Evolutionary conservation across 2,797 vertebrate species (phyloP).

Genomic region (Molossus alvarezi): DNA sequence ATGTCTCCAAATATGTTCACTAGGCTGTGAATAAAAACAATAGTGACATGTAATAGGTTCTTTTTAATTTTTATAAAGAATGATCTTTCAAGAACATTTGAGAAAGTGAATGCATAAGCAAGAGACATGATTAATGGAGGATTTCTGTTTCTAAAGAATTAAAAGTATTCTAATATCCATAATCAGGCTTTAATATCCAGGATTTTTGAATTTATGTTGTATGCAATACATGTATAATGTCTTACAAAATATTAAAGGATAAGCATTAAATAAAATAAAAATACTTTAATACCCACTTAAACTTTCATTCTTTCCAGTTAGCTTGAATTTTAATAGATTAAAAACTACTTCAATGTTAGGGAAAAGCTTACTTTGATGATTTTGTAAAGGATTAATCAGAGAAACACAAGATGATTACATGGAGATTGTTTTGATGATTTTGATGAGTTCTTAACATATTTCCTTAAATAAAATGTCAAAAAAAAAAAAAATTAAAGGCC

Average conservation of each 20-base stretch:
- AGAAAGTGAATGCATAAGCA: not conserved
- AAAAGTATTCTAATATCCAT: not conserved
- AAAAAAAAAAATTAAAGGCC: slow-evolving; percentile 43
- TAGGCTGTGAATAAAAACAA: not conserved
- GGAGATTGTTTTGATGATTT: slow-evolving; percentile 1
- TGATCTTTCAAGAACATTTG: not conserved
- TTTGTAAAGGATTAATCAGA: slow-evolving; percentile 33
- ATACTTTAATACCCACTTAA: not conserved
- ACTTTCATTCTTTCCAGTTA: slow-evolving; percentile 22
- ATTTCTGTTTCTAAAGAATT: slow-evolving; percentile 61
- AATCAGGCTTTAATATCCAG: not conserved
- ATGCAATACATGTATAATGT: not conserved
- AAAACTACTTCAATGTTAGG: not conserved
- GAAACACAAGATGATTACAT: not conserved
- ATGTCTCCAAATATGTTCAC: not conserved
- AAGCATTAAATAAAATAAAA: slow-evolving; percentile 50
- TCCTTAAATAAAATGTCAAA: slow-evolving; percentile 53
- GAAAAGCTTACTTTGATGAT: not conserved
- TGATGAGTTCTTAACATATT: slow-evolving; percentile 26
- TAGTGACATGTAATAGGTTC: not conserved
- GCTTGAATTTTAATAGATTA: not conserved
- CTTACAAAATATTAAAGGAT: not conserved
- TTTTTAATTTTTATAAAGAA: slow-evolving; percentile 51
- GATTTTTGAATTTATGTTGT: not conserved
- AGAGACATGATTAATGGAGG: not conserved